Base-by-base conservation (phyloP, 2,888 invertebrate species). In the Drosophila melanosoma region DNA sequence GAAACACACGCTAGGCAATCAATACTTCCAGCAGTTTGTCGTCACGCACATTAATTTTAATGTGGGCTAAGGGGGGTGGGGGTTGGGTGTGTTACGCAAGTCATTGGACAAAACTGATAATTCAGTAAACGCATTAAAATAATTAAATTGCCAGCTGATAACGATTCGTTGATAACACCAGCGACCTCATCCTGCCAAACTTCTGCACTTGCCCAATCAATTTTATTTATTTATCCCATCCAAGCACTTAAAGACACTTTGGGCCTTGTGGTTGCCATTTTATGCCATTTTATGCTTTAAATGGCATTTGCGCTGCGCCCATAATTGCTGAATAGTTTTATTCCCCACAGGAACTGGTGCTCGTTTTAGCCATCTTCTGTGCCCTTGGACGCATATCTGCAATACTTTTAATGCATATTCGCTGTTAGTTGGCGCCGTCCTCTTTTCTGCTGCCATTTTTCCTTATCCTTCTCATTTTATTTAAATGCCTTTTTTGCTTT, bases 401-500 rank as follows among this genome's bases (percentile, higher is more conserved):
- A 85, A 86, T 88, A 86, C 74, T 90, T 90, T 85, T 88, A 86
- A 86, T 90, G 85, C 86, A 88, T 80, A 78, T 82, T 90, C 57
- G 66, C 76, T 87, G 80, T 90, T 85, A 74, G 82, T 65, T 71
- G 60, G 42, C 74, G 62, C 61, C 56, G 69, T 59, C 67, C 48
- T 67, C 69, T 59, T 76, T 84, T 79, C 65, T 78, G 49, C 51
- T 59, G 62, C 59, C 69, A 56, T 58, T 59, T 51, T 57, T 57
- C 38, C 33, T 62, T 76, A 64, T 70, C 72, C 69, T 45, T 48
- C 42, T 33, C 65, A 40, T 72, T 69, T 68, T 61, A 65, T 71
- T 83, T 81, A 69, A 81, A 87, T 81, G 84, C 68, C 74, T 71
- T 71, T 69, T 12, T 59, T 32, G 23, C 42, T 57, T 38, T 54